phyloP scores from a whole-genome alignment of 2,113 vertebrate genomes.

The Lamprologus lemairii region DNA sequence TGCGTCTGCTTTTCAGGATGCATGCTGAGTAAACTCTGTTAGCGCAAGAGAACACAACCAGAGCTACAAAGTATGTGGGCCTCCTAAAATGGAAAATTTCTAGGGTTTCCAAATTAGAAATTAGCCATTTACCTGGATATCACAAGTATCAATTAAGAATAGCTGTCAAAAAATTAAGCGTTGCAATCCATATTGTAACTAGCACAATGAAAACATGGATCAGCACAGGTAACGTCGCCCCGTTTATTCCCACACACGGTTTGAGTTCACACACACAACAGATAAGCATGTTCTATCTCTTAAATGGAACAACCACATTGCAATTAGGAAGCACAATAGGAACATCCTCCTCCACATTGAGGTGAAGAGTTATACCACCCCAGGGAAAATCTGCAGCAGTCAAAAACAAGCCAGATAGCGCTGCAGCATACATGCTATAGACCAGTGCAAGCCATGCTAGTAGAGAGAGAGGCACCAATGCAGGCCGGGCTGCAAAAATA shows the following conservation, averaged over 20 bases:
- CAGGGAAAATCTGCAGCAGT: slow-evolving; percentile 58
- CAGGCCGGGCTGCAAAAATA: slow-evolving; percentile 12
- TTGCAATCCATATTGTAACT: not conserved
- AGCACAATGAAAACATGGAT: not conserved
- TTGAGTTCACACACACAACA: slow-evolving; percentile 20
- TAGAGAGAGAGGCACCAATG: not conserved
- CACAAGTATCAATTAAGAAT: not conserved
- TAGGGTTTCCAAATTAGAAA: not conserved
- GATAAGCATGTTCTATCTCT: slow-evolving; percentile 54
- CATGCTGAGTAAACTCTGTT: slow-evolving; percentile 46
- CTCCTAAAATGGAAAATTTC: slow-evolving; percentile 12
- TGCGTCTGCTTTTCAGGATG: slow-evolving; percentile 63
- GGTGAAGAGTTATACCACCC: slow-evolving; percentile 68
- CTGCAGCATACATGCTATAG: slow-evolving; percentile 11
- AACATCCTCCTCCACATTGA: slow-evolving; percentile 70
- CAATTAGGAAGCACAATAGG: slow-evolving; percentile 77
- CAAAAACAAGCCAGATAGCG: slow-evolving; percentile 62
- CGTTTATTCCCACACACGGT: slow-evolving; percentile 8
- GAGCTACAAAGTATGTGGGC: not conserved
- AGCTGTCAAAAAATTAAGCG: not conserved
- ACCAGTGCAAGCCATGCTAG: not conserved
- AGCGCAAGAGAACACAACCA: not conserved
- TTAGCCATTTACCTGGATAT: not conserved
- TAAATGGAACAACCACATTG: slow-evolving; percentile 73
- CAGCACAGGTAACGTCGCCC: not conserved